Conservation (phyloP, 2,113 vertebrate species). For the Galbula dea region DNA sequence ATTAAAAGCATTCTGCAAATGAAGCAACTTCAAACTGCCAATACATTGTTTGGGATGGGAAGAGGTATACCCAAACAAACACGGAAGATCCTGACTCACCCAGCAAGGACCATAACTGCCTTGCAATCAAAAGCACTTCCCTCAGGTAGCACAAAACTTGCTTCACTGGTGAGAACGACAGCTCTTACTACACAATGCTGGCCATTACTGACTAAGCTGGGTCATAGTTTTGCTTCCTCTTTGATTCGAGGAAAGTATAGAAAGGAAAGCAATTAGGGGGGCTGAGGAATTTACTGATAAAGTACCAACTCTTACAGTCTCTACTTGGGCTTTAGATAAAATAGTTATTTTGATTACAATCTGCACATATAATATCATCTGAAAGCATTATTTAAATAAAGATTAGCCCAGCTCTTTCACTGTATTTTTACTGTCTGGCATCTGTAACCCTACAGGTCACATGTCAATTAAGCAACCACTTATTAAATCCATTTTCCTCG, state of each 20-base stretch:
- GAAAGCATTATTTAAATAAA: slow-evolving; percentile 16
- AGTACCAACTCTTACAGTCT: not conserved
- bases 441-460: not conserved
- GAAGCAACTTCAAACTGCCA: not conserved
- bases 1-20: not conserved
- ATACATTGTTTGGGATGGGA: not conserved
- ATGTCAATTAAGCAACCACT: not conserved
- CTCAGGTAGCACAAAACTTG: not conserved
- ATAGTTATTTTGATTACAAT: not conserved
- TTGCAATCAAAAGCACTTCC: not conserved
- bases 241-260: not conserved
- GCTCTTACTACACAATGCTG: not conserved
- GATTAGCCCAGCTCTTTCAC: not conserved
- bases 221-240: not conserved
- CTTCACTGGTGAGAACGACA: not conserved
- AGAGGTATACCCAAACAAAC: not conserved
- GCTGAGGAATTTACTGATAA: not conserved
- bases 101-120: not conserved
- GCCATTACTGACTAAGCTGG: not conserved
- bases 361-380: not conserved
- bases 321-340: not conserved
- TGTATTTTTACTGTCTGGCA: not conserved
- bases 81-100: not conserved
- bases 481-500: slow-evolving; percentile 19
- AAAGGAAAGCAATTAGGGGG: not conserved